Base-by-base conservation (phyloP, 2,888 invertebrate species). In the Eretmocerus hayati region DNA sequence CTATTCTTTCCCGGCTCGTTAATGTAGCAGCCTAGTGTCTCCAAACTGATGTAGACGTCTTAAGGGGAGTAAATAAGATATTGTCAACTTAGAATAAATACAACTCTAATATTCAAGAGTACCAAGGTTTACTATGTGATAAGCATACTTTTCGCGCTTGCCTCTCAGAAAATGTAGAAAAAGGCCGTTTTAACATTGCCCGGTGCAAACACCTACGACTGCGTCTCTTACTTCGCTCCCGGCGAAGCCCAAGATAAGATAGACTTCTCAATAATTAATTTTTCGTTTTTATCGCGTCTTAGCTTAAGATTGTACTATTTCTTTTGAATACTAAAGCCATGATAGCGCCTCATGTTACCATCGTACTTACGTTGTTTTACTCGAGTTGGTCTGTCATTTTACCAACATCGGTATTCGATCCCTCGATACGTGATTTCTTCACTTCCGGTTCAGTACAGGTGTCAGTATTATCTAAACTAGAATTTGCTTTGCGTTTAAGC, bases 401-500 rank as follows among this genome's bases (percentile, higher is more conserved):
- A 15, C 45, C 32, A 20, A 33, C 40, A 21, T 56, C 53, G 19
- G 4, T 20, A 20, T 18, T 41, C 23, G 38, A 43, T 15, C 62
- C 62, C 11, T 62, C 62, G 11, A 50, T 52, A 36, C 63, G 61
- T 18, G 57, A 26, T 56, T 60, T 64, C 47, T 69, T 69, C 11
- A 56, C 19, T 21, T 66, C 64, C 9, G 59, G 59, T 20, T 62
- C 62, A 15, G 50, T 55, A n/a, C n/a, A n/a, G 11, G 64, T 63
- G 19, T 41, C 38, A 2, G 11, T 32, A 11, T 11, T 26, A 11
- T 44, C 45, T 13, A 43, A 45, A 13, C 48, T 48, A 2, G 62
- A 61, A 36, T 60, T 64, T 1, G 59, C 57, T 53, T 68, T 68
- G 32, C 66, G 59, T 47, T 68, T 67, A 42, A 51, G 52, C 5